Evolutionary conservation across 1,140 invertebrate genomes (phyloP), one percentile per base, ranked within the genome.

Genomic region (Ruditapes philippinarum): DNA sequence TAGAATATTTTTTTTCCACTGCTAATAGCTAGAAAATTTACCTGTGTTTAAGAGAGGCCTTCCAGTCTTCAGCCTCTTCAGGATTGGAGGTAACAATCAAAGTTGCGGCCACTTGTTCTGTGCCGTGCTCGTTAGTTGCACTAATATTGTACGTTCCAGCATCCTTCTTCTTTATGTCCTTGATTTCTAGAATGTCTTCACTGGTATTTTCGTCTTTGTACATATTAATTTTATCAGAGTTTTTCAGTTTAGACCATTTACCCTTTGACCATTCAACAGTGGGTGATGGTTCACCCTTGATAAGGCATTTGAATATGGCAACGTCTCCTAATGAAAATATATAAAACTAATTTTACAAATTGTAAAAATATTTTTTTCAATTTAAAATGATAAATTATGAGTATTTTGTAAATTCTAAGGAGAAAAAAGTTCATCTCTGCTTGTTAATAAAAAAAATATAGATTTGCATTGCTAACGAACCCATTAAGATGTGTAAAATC

Each of bases 61-160:
- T 94, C 95, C 95, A 96, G 90, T 96, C 95, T 40, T 93, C 93
- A 0, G 94, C 94, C 57, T 96, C 95, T 51, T 95, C 94, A 28
- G 91, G 89, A 62, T 95, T 95, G 78, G 95, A 92, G 12, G 95
- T 96, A 5, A 96, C 95, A 65, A 96, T 96, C 19, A 96, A 92
- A 0, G 96, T 96, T 2, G 93, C 95, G n/a, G 96, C 93, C 28
- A 92, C 93, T 31, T 94, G 90, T 45, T 94, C 94, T 7, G 91
- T 84, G 31, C 96, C 95, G 87, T 95, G 95, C 82, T 95, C 95
- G 89, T 96, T 96, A 45, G 88, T 94, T 5, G 95, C 92, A 2
- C 94, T 95, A 17, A 95, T 94, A 11, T 93, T 94, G 91, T 96
- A 96, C 0, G 95, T 96, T 17, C 95, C 96, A 51, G 95, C 93